A percentile compares a stretch with the other conserved stretches of the same genome.
These are phyloP conservation scores for Malurus cyaneus DNA, from an alignment of 2,113 vertebrate genomes.

Conservation along the genomic window DNA sequence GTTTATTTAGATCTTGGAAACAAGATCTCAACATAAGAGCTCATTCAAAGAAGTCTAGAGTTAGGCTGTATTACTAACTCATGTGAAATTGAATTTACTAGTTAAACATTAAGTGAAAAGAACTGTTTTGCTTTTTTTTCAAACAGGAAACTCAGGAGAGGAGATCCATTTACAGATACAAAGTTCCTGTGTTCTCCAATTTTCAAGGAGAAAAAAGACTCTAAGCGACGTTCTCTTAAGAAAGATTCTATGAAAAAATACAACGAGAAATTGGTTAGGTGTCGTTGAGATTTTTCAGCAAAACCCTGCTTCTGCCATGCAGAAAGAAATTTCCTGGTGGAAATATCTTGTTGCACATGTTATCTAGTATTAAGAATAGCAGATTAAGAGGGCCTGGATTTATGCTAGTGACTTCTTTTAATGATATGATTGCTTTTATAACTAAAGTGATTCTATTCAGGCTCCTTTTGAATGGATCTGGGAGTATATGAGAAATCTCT, in stretches of 20 bases:
- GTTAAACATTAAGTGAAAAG: not conserved
- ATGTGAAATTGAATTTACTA: not conserved
- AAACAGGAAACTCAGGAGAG: slow-evolving; percentile 90
- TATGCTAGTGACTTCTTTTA: not conserved
- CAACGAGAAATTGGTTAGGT: slow-evolving; percentile 79
- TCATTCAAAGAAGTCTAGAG: not conserved
- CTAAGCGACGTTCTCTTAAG: slow-evolving; percentile 43
- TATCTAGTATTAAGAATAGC: not conserved
- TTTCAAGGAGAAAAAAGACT: slow-evolving; percentile 78
- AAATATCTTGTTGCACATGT: not conserved
- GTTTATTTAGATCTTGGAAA: not conserved
- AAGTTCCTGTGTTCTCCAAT: slow-evolving; percentile 88
- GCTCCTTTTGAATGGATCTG: not conserved
- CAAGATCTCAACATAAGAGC: not conserved
- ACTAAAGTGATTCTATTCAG: not conserved
- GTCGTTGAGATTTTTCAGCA: slow-evolving; percentile 18
- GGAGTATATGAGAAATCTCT: not conserved
- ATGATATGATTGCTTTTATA: not conserved
- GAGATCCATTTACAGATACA: slow-evolving; percentile 90
- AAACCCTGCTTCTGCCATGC: not conserved
- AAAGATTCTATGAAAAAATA: slow-evolving; percentile 70
- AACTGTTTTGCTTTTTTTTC: not conserved
- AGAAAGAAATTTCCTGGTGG: not conserved
- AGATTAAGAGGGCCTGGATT: not conserved
- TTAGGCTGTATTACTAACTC: not conserved